Percentiles rank a stretch among this genome's conserved stretches.
Conservation (phyloP, 2,888 invertebrate species). For the Celastrina argiolus region DNA sequence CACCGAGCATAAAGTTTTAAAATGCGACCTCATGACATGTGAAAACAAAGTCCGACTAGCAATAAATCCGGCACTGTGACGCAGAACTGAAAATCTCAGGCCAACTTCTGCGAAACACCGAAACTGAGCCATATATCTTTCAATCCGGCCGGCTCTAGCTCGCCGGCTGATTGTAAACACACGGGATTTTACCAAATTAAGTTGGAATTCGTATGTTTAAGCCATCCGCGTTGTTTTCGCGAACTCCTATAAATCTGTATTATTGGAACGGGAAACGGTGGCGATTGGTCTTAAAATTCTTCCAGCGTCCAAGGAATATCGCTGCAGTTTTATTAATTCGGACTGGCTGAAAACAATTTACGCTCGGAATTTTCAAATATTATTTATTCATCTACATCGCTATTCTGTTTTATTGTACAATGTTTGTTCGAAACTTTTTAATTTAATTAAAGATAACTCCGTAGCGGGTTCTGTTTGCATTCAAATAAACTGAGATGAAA, state of each 20-base stretch:
- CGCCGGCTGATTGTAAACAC: slow-evolving; percentile 41
- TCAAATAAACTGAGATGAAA: background rate
- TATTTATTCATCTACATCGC: slow-evolving; percentile 13
- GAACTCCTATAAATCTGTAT: slow-evolving; percentile 29
- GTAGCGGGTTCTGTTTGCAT: background rate
- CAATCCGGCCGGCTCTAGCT: slow-evolving; percentile 49
- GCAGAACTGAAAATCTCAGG: slow-evolving; percentile 60
- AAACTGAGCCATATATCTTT: slow-evolving; percentile 69
- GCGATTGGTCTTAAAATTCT: slow-evolving; percentile 22
- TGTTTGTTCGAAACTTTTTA: slow-evolving; percentile 2
- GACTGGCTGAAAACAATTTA: slow-evolving; percentile 17
- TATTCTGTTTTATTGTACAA: background rate
- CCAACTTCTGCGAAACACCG: slow-evolving; percentile 62
- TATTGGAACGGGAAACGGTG: slow-evolving; percentile 25
- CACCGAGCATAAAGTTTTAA: slow-evolving; percentile 41
- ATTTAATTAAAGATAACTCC: background rate
- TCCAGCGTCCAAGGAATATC: slow-evolving; percentile 16
- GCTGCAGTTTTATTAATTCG: slow-evolving; percentile 17
- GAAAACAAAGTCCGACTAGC: slow-evolving; percentile 67
- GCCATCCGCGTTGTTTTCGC: slow-evolving; percentile 32
- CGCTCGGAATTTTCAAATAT: background rate
- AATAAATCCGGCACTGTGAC: slow-evolving; percentile 71
- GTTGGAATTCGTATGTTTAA: slow-evolving; percentile 33
- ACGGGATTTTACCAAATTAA: slow-evolving; percentile 33
- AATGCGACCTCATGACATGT: slow-evolving; percentile 55